phyloP scores from a whole-genome alignment of 2,113 vertebrate genomes.

The Nothocercus nigrocapillus region DNA sequence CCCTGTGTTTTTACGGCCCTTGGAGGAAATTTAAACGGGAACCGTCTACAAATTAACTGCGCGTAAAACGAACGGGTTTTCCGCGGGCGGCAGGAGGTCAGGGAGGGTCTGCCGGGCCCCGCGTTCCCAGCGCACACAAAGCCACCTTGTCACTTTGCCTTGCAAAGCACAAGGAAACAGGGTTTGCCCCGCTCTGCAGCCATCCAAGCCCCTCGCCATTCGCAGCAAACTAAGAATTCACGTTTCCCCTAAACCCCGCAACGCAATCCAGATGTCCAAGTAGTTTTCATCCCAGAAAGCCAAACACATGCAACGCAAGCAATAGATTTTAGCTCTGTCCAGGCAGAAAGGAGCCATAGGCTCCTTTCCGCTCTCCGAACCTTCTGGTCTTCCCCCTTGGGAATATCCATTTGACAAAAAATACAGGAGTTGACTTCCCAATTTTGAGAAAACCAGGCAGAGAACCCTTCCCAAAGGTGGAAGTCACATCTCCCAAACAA shows the following conservation, averaged over 20 bases:
- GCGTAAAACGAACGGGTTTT: slow-evolving; percentile 58
- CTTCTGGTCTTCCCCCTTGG: not conserved
- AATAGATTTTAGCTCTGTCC: not conserved
- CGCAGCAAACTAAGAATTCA: slow-evolving; percentile 31
- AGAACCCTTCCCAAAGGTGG: not conserved
- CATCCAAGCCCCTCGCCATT: not conserved
- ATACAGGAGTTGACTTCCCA: not conserved
- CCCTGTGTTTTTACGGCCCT: slow-evolving; percentile 24
- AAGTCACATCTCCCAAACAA: not conserved
- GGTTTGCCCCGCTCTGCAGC: not conserved
- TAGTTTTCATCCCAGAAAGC: slow-evolving; percentile 36
- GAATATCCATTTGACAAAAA: not conserved
- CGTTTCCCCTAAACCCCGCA: slow-evolving; percentile 5
- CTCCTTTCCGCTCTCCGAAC: not conserved
- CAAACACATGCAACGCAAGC: not conserved
- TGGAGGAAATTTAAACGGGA: slow-evolving; percentile 68
- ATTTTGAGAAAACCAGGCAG: not conserved
- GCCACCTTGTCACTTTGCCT: not conserved
- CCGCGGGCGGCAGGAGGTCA: not conserved
- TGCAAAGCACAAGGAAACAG: not conserved
- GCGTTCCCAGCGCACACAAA: not conserved
- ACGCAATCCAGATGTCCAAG: slow-evolving; percentile 38
- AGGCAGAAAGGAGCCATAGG: not conserved
- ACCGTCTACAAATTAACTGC: slow-evolving; percentile 68
- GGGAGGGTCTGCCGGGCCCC: slow-evolving; percentile 19